Evolutionary conservation across 1,140 invertebrate species (phyloP), one percentile per base, ranked within the genome.

Genomic region (Cotesia typhae): DNA sequence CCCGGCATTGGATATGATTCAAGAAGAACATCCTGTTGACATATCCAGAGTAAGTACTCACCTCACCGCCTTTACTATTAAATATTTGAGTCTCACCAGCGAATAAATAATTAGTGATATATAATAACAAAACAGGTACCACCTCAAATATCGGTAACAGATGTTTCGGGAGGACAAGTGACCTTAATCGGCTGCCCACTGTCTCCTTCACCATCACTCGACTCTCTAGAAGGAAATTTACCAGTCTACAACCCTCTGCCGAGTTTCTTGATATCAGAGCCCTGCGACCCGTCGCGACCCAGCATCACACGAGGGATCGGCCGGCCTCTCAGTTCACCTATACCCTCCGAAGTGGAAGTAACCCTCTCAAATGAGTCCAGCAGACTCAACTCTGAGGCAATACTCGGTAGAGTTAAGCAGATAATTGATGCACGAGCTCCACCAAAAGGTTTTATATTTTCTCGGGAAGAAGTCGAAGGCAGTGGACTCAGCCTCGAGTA

Each of bases 71-170:
- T 6, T 6, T 12, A 51, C 1, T 66, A 14, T 6, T 35, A 2
- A 12, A 9, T 6, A 7, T 9, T 41, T n/a, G 6, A 41, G 4
- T 37, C 4, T 41, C 37, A 47, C 4, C 14, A 36, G n/a, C 36
- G 5, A 60, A 61, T 35, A 9, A 38, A 35, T 20, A 64, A 53
- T 70, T 36, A 65, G 53, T 28, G 36, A 71, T 38, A 17, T 41
- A 70, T 64, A 73, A 70, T 57, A 14, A 47, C 1, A 41, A 67
- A 72, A 37, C 74, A 87, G 82, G 83, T 87, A 77, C 85, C 92
- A 79, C 95, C 96, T 0, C 95, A 96, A 85, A 97, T 97, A 74
- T 96, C 94, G 76, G 90, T 97, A 4, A 97, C 95, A 0, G 96
- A 97, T 82, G 94, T 95, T 71, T 87, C 93, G 47, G 94, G 94